Conservation (phyloP, 2,888 invertebrate species). For the Melieria crassipennis region DNA sequence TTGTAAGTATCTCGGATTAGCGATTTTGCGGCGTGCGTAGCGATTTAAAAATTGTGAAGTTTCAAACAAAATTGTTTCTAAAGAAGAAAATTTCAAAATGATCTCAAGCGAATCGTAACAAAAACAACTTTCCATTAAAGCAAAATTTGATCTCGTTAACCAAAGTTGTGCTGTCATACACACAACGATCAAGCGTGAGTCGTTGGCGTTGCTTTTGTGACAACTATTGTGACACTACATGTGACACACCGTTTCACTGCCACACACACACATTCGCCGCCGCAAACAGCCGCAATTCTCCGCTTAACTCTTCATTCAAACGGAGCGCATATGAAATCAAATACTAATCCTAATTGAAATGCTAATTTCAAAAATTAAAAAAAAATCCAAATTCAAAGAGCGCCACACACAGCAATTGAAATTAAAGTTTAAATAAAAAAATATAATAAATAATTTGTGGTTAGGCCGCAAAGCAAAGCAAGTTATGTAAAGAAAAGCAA, state of each 20-base stretch:
- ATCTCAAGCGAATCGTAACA: slow-evolving; percentile 28
- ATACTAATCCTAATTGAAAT: too few relatives aligned
- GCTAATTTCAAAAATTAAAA: too few relatives aligned
- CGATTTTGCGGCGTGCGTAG: slow-evolving; percentile 39
- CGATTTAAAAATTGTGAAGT: too few relatives aligned
- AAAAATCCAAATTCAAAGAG: too few relatives aligned
- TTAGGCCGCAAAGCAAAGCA: slow-evolving; percentile 1
- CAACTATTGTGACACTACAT: too few relatives aligned
- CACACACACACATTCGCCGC: too few relatives aligned
- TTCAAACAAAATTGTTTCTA: not conserved
- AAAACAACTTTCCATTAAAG: not conserved
- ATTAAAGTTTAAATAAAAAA: not conserved
- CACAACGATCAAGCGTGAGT: slow-evolving; percentile 2
- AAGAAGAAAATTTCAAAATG: slow-evolving; percentile 25
- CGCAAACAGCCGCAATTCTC: too few relatives aligned
- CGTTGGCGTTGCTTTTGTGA: too few relatives aligned
- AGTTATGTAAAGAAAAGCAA: slow-evolving; percentile 9
- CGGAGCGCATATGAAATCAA: too few relatives aligned
- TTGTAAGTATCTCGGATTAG: slow-evolving; percentile 35
- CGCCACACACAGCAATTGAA: not conserved
- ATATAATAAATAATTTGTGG: not conserved
- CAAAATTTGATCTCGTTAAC: slow-evolving; percentile 39
- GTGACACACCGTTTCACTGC: too few relatives aligned
- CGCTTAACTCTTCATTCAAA: too few relatives aligned
- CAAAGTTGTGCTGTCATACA: slow-evolving; percentile 35